These are phyloP conservation scores for Caradrina clavipalpis DNA, from an alignment of 2,888 invertebrate species.

Conservation along the genomic window DNA sequence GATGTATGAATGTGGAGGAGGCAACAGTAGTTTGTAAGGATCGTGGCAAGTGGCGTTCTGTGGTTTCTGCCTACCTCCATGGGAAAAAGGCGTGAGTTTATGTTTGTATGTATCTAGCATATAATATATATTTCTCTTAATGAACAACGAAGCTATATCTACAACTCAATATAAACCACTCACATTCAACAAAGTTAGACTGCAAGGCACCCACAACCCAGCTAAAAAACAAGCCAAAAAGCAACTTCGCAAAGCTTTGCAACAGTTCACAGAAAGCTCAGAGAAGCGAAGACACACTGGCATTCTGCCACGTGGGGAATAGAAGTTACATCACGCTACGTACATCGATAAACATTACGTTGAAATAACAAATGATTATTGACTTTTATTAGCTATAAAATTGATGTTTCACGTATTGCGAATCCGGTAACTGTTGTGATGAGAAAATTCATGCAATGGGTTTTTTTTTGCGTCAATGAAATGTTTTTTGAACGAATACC, in stretches of 20 bases:
- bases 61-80: no score
- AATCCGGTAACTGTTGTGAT: constrained; percentile 4
- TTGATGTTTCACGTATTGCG: constrained; percentile 29
- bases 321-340: constrained; percentile 63
- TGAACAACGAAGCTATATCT: neutral
- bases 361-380: constrained; percentile 55
- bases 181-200: constrained; percentile 31
- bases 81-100: no score
- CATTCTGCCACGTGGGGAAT: constrained; percentile 62
- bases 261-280: constrained; percentile 11
- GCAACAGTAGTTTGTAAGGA: no score
- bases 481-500: neutral
- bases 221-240: constrained; percentile 2
- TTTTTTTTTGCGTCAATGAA: neutral
- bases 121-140: neutral
- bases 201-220: neutral
- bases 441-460: neutral
- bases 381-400: constrained; percentile 58
- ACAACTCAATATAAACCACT: constrained; percentile 10
- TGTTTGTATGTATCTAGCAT: no score
- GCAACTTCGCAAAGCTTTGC: neutral
- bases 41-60: no score
- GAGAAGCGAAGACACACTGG: constrained; percentile 55
- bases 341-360: constrained; percentile 51
- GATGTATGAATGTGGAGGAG: no score